These are phyloP conservation scores for Noctua pronuba DNA, from an alignment of 2,888 invertebrate genomes.

Conservation along the genomic window DNA sequence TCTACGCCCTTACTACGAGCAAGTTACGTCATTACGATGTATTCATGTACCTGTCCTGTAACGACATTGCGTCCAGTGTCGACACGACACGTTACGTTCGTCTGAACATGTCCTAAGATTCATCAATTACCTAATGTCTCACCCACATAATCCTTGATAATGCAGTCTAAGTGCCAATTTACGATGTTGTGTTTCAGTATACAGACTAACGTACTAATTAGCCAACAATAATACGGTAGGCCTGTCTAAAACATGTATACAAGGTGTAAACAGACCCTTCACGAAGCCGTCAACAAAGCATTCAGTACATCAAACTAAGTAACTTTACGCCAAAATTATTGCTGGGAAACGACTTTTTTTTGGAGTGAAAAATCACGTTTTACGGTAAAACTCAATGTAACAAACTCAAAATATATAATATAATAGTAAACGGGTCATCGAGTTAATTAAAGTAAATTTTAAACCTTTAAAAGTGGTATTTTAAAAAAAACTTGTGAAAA, in stretches of 20 bases:
- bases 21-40: not conserved
- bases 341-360: too few relatives aligned
- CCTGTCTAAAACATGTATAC: not conserved
- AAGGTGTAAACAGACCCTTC: too few relatives aligned
- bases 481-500: too few relatives aligned
- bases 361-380: too few relatives aligned
- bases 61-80: conserved; percentile 21
- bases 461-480: too few relatives aligned
- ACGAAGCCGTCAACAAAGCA: too few relatives aligned
- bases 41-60: not conserved
- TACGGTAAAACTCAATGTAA: too few relatives aligned
- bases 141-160: conserved; percentile 32
- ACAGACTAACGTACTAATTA: not conserved
- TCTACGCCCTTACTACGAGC: not conserved
- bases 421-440: too few relatives aligned
- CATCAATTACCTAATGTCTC: conserved; percentile 43
- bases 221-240: not conserved
- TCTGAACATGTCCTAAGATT: conserved; percentile 41
- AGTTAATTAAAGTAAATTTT: too few relatives aligned
- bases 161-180: conserved; percentile 14
- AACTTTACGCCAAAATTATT: too few relatives aligned
- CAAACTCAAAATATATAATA: too few relatives aligned
- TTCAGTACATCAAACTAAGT: too few relatives aligned
- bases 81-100: conserved; percentile 23
- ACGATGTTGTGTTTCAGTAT: not conserved